A percentile compares a stretch with the other conserved stretches of the same genome.
Conservation (phyloP, 2,113 vertebrate genomes). For the Aythya baeri region DNA sequence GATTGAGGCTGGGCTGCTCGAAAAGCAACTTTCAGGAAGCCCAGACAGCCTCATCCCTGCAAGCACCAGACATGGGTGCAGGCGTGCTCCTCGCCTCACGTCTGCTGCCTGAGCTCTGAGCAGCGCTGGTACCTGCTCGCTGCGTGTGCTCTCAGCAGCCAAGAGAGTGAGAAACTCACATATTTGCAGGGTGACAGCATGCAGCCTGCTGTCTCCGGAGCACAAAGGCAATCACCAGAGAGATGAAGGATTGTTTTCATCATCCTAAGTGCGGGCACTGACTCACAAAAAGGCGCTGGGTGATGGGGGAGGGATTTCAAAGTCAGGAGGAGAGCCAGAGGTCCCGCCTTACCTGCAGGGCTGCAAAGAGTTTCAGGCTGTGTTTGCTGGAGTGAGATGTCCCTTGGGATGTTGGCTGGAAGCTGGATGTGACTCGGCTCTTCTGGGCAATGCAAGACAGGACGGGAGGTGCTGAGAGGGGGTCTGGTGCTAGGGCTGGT, state of each 20-base stretch:
- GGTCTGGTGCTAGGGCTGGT: not conserved
- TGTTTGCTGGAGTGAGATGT: not conserved
- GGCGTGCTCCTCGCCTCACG: not conserved
- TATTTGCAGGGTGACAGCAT: not conserved
- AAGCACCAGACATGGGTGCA: not conserved
- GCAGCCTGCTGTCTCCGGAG: not conserved
- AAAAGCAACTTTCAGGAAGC: not conserved
- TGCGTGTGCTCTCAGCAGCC: not conserved
- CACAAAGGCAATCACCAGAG: not conserved
- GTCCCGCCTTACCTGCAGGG: not conserved
- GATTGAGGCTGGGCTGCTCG: not conserved
- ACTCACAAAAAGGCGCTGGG: not conserved
- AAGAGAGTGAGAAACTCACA: not conserved
- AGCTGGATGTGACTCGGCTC: not conserved
- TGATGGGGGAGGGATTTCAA: not conserved
- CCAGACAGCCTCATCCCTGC: not conserved
- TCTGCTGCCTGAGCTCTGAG: not conserved
- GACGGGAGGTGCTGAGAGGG: accelerated
- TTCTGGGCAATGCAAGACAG: not conserved
- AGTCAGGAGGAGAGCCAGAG: not conserved
- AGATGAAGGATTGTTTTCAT: not conserved
- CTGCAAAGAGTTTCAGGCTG: not conserved
- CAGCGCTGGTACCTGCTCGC: not conserved
- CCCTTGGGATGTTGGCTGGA: not conserved
- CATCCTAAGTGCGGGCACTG: not conserved